Base-by-base conservation (phyloP, 1,140 invertebrate genomes). In the Wiebesia pumilae region DNA sequence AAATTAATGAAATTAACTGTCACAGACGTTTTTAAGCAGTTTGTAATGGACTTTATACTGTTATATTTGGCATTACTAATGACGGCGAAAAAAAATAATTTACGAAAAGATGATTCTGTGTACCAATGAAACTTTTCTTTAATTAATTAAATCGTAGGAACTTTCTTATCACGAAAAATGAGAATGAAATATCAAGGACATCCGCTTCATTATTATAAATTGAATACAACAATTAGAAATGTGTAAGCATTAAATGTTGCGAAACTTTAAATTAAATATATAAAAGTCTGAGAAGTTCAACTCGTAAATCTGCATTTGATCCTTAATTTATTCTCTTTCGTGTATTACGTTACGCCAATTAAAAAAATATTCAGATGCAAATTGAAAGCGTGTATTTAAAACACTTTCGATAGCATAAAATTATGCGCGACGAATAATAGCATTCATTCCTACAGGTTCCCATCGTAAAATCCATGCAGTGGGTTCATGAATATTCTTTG, bases 361-460 rank as follows among this genome's bases (percentile, higher is more conserved):
- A 69, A 73, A 40, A 73, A 40, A 38, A 40, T 40, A 3, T 2
- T 10, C 3, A 40, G 69, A 73, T 73, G 69, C 69, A 73, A 73
- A 73, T 73, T 73, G 21, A 73, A 73, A 73, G 35, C 35, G 16
- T 73, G 35, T 73, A 40, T 73, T 73, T 40, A 73, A 73, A 69
- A 69, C 65, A 69, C 65, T 69, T 69, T 73, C 69, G 69, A 73
- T 27, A 19, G 47, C 47, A 73, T 65, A 83, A 69, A 38, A 54
- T 69, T 84, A 69, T 84, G 4, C n/a, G 12, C 6, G 14, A 27
- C 35, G 69, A 62, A 85, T 78, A 86, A 86, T 71, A 81, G 71
- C 38, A 71, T 71, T 71, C 81, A 51, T 40, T 78, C n/a, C 1
- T 35, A 21, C 47, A 81, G 33, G 27, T 43, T 75, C 71, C n/a